Evolutionary conservation across 1,140 invertebrate genomes (phyloP), one percentile per base, ranked within the genome.

Genomic region (Polypedilum pembai): DNA sequence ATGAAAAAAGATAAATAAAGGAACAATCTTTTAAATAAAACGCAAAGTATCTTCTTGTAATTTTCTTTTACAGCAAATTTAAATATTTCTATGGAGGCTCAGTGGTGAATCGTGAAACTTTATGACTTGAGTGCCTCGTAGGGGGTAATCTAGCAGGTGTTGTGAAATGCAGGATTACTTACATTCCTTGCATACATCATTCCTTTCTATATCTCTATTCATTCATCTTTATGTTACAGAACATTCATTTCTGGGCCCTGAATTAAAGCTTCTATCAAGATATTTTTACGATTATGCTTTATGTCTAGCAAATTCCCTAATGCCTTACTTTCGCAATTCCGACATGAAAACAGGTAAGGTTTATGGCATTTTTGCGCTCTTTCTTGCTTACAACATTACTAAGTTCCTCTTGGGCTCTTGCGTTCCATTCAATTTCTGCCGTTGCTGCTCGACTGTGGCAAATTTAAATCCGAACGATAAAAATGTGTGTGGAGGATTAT

Each of bases 241-340:
- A n/a, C 45, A 56, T 56, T n/a, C 45, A 56, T n/a, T 56, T 56
- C n/a, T 33, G 12, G 12, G n/a, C 15, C 12, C 12, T 15, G 20
- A 69, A 69, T 69, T 69, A 69, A 69, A 69, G 65, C 65, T 69
- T 69, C 65, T 18, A 69, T 69, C 65, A 20, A 56, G 65, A 69
- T 69, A 69, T 69, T 69, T 69, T 69, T 69, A 69, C 65, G 65
- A 69, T 69, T 69, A 21, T 69, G 65, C 65, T 69, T 69, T 69
- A 69, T 21, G 20, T 69, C 20, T 69, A 69, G 20, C 65, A 69
- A 69, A 69, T 69, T 69, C 65, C 65, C 65, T 69, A 69, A 69
- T 69, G 65, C 45, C 8, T 10, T 18, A 8, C 65, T 7, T 21
- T 18, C 65, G 65, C 65, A 7, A 21, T 56, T 21, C 65, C 17